Percentiles rank a stretch among this genome's conserved stretches.
Evolutionary conservation across 2,888 invertebrate genomes (phyloP).

Genomic region (Colletes collaris): DNA sequence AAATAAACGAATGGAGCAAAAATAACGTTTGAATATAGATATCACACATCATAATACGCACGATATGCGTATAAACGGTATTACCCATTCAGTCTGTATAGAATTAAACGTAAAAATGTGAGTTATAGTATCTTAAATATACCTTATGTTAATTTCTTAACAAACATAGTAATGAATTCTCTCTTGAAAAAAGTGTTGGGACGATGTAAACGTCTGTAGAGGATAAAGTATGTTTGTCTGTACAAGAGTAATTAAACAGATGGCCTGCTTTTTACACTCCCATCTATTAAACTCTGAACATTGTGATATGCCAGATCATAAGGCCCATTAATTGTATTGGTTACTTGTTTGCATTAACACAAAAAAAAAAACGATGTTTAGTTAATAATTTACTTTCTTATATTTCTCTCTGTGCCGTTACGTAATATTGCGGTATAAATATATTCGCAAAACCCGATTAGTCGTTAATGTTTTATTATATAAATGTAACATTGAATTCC

Average conservation of each 20-base stretch:
- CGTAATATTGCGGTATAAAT: constrained; percentile 33
- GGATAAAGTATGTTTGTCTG: constrained; percentile 23
- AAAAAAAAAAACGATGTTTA: constrained; percentile 30
- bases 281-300: constrained; percentile 42
- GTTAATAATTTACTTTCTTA: constrained; percentile 46
- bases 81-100: constrained; percentile 25
- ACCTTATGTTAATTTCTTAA: constrained; percentile 28
- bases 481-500: constrained; percentile 27
- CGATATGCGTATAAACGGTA: constrained; percentile 9
- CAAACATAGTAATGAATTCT: constrained; percentile 22
- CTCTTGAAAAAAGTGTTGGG: constrained; percentile 10
- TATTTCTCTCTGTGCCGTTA: constrained; percentile 33
- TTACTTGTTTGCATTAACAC: constrained; percentile 57
- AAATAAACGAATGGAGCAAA: constrained; percentile 2
- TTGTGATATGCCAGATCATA: constrained; percentile 53
- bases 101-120: constrained; percentile 27
- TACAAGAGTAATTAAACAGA: constrained; percentile 32
- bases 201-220: constrained; percentile 29
- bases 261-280: constrained; percentile 42
- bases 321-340: constrained; percentile 24
- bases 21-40: constrained; percentile 21
- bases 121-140: constrained; percentile 21
- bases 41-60: neutral
- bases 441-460: constrained; percentile 34
- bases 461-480: constrained; percentile 41